Percentiles rank a stretch among this genome's conserved stretches.
Evolutionary conservation across 2,113 vertebrate species (phyloP).

Genomic region (Corvus moneduloides): DNA sequence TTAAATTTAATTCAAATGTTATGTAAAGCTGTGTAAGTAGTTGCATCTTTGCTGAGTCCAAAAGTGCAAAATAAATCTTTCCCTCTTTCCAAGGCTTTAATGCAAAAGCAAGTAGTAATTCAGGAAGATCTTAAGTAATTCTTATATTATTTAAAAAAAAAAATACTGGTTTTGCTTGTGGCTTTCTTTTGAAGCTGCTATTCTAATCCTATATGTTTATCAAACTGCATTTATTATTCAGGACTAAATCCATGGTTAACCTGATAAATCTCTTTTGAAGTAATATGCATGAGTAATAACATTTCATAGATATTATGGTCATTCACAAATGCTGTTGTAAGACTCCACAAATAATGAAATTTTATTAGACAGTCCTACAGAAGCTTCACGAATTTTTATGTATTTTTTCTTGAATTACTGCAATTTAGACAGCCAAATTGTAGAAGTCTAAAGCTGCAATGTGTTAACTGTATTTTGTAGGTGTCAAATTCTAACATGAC

Average conservation of each 20-base stretch:
- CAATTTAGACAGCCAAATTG: neutral
- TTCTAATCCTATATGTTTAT: neutral
- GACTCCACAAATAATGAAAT: neutral
- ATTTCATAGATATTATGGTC: neutral
- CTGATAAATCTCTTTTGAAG: neutral
- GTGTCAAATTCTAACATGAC: neutral
- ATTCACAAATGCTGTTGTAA: neutral
- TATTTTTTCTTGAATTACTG: neutral
- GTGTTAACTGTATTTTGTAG: neutral
- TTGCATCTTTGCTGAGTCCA: neutral
- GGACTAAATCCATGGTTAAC: neutral
- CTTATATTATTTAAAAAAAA: neutral
- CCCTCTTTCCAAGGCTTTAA: neutral
- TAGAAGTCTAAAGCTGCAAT: neutral
- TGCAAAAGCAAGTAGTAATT: neutral
- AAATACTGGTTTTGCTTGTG: neutral
- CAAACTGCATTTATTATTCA: neutral
- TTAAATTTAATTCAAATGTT: neutral
- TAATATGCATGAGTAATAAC: neutral
- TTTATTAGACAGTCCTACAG: neutral
- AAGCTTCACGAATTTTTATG: neutral
- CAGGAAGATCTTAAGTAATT: neutral
- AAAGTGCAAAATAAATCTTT: neutral
- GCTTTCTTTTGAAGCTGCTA: neutral
- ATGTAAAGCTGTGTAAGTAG: neutral